Base-by-base conservation (phyloP, 1,140 invertebrate species). In the Drosophila bifasciata region DNA sequence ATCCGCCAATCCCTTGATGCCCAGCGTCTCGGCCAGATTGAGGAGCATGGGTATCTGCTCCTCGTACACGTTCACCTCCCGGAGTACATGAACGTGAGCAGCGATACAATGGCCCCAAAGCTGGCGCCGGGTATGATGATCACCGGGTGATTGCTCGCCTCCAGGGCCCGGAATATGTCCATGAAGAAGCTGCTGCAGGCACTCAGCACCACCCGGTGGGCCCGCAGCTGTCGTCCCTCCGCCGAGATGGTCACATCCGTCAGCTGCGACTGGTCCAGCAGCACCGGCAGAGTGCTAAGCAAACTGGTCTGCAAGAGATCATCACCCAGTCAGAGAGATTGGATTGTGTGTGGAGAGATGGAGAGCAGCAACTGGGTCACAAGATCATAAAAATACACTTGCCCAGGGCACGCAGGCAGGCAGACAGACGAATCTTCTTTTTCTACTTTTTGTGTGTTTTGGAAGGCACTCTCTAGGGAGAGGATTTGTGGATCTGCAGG, bases 101-200 rank as follows among this genome's bases (percentile, higher is more conserved):
- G 93, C 1, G 96, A 95, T 62, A 95, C 95, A 45, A 98, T 92
- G 91, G 97, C 96, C 21, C 94, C 93, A 76, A 95, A 96, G 61
- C 95, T 95, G 59, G 96, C 96, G 16, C 96, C 96, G 58, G 96
- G 94, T 60, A 98, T 93, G 16, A 97, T 95, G 36, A 98, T 96
- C 21, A 97, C 94, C 11, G 96, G 96, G 93, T 97, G 96, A 90
- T 95, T 95, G 32, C 94, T 93, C 2, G 93, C 92, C 68, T 94
- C 94, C 68, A 96, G 91, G 53, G 95, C 95, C 93, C 96, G 91
- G 62, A 98, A 97, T 57, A 98, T 92, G 79, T 97, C 96, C 91
- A 97, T 95, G 92, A 98, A 98, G 92, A 98, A 98, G 71, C 96
- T 95, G 92, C 97, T 98, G 92, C 97, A 98, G 55, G 97, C 96